These are phyloP conservation scores for Xiphophorus birchmanni DNA, from an alignment of 2,797 vertebrate species.

Conservation along the genomic window DNA sequence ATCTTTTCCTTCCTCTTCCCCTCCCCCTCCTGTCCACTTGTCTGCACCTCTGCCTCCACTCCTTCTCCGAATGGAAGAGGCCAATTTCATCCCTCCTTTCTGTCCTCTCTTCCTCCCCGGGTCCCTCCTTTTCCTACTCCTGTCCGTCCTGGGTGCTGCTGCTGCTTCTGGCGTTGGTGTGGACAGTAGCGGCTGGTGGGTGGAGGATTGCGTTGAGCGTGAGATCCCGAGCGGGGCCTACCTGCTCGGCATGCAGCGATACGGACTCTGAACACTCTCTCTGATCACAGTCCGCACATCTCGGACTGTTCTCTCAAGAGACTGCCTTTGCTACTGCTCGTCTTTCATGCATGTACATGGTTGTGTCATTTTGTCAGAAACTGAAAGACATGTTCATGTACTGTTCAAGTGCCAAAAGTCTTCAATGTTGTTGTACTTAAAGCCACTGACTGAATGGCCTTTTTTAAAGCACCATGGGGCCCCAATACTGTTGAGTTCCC, in stretches of 20 bases:
- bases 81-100: slow-evolving; percentile 84
- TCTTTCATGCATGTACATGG: slow-evolving; percentile 86
- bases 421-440: slow-evolving; percentile 70
- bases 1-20: slow-evolving; percentile 53
- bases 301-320: slow-evolving; percentile 74
- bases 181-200: slow-evolving; percentile 85
- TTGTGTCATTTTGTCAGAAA: slow-evolving; percentile 81
- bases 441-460: slow-evolving; percentile 76
- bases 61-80: slow-evolving; percentile 82
- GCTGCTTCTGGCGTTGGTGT: slow-evolving; percentile 75
- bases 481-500: slow-evolving; percentile 54
- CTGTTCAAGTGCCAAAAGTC: slow-evolving; percentile 85
- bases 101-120: slow-evolving; percentile 84
- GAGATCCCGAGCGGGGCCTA: slow-evolving; percentile 79
- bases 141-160: slow-evolving; percentile 75
- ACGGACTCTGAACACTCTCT: slow-evolving; percentile 80
- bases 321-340: slow-evolving; percentile 83
- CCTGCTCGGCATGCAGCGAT: slow-evolving; percentile 82
- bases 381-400: slow-evolving; percentile 83
- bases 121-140: slow-evolving; percentile 76
- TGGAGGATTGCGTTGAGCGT: slow-evolving; percentile 83
- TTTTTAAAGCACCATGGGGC: slow-evolving; percentile 72
- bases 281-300: slow-evolving; percentile 71
- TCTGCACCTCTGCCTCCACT: slow-evolving; percentile 76
- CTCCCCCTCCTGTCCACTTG: slow-evolving; percentile 71